Conservation (phyloP, 2,888 invertebrate genomes). For the Dryocosmus kuriphilus region DNA sequence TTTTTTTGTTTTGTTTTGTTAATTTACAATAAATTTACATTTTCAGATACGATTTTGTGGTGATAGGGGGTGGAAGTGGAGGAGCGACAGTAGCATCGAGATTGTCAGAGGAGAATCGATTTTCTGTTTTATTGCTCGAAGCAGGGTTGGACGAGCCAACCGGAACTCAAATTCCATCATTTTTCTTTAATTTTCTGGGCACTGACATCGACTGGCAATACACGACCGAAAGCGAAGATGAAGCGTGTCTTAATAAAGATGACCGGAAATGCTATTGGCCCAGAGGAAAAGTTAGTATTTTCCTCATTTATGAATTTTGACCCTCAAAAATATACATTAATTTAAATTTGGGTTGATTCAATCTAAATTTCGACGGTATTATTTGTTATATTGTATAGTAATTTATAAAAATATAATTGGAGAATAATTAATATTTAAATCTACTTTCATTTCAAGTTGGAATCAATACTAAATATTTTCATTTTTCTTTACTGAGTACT, state of each 20-base stretch:
- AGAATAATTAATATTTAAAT: neutral
- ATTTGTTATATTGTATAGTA: too few species aligned
- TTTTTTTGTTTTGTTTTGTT: slow-evolving; percentile 37
- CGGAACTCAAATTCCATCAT: slow-evolving; percentile 92
- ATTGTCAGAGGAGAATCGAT: slow-evolving; percentile 86
- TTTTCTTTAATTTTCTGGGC: slow-evolving; percentile 92
- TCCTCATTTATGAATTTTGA: neutral
- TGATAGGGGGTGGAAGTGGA: slow-evolving; percentile 86
- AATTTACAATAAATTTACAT: neutral
- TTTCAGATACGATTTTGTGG: slow-evolving; percentile 85
- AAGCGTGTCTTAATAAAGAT: slow-evolving; percentile 86
- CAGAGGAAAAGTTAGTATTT: slow-evolving; percentile 84
- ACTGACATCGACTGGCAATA: slow-evolving; percentile 94
- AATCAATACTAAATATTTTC: neutral
- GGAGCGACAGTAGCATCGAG: slow-evolving; percentile 87
- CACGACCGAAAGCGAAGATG: slow-evolving; percentile 89
- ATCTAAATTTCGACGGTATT: too few species aligned
- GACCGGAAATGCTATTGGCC: slow-evolving; percentile 90
- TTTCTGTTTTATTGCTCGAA: slow-evolving; percentile 86
- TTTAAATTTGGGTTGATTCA: too few species aligned
- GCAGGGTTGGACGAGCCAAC: slow-evolving; percentile 92
- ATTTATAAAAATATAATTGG: too few species aligned
- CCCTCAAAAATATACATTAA: too few species aligned
- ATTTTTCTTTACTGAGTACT: neutral
- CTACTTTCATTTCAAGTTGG: neutral